Base-by-base conservation (phyloP, 2,888 invertebrate species). In the Rhagonycha lutea region DNA sequence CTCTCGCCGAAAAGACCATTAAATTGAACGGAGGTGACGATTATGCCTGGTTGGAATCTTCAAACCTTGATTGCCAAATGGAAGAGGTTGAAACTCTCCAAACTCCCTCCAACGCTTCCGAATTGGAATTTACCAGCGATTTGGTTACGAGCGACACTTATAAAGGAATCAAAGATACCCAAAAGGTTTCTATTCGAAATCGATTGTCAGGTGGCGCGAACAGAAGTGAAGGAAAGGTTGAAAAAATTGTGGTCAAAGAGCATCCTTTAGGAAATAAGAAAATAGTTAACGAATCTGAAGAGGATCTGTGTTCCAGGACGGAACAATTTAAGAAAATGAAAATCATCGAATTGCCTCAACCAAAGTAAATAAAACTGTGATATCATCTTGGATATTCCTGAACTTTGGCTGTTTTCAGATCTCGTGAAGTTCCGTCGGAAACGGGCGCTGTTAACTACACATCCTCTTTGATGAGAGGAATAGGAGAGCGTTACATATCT, bases 61-160 rank as follows among this genome's bases (percentile, higher is more conserved):
- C 84, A 3, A 80, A 69, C 24, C 79, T 77, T 29, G 79, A 79
- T 82, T 89, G 89, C 80, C 90, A 90, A 80, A 88, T 89, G 80
- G 85, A 89, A 81, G 88, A 90, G 86, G 89, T 90, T 63, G 91
- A 91, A 28, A 89, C 91, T 79, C 87, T 94, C 62, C 94, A 94
- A 84, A 94, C 94, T 0, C 94, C 94, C 0, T 94, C 94, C 0
- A 94, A 94, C 85, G 94, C 94, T 32, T 94, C 94, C 0, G 94
- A 94, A 84, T 90, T 94, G 87, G 91, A 91, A 81, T 90, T 89
- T 79, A 87, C 86, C 3, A 86, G 86, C 77, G 90, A 90, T 78
- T 87, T 89, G 76, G 82, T 82, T 26, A 77, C 72, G 8, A 77
- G 81, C 14, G 78, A 72, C 12, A 24, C 12, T 65, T 65, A 47